phyloP scores from a whole-genome alignment of 2,113 vertebrate genomes.

The Macheiramphus alcinus region DNA sequence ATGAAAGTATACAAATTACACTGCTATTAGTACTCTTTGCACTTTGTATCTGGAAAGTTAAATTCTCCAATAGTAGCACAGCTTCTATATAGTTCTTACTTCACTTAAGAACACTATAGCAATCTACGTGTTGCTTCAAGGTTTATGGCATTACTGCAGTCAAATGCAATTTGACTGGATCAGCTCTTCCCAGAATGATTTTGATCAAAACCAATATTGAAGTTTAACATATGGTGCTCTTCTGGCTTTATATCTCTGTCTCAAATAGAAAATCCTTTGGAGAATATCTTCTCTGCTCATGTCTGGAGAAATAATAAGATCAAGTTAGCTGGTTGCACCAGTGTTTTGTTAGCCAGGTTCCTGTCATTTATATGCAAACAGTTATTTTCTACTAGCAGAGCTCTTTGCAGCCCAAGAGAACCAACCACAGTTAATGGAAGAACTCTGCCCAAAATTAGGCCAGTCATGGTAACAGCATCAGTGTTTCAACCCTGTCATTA shows the following conservation, averaged over 20 bases:
- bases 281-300: not conserved
- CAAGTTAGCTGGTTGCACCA: not conserved
- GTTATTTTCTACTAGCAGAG: not conserved
- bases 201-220: not conserved
- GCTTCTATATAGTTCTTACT: not conserved
- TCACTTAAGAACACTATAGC: not conserved
- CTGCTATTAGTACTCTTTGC: not conserved
- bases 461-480: rapidly evolving
- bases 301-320: not conserved
- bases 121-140: not conserved
- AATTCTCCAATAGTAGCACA: not conserved
- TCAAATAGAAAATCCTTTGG: not conserved
- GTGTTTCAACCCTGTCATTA: not conserved
- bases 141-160: not conserved
- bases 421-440: not conserved
- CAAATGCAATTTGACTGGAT: not conserved
- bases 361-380: not conserved
- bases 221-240: not conserved
- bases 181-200: not conserved
- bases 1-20: not conserved
- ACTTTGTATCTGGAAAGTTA: not conserved
- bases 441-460: not conserved
- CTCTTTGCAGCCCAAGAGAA: not conserved
- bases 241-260: not conserved
- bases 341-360: not conserved